Evolutionary conservation across 2,797 vertebrate species (phyloP), one percentile per base, ranked within the genome.

Genomic region (Falco rusticolus): DNA sequence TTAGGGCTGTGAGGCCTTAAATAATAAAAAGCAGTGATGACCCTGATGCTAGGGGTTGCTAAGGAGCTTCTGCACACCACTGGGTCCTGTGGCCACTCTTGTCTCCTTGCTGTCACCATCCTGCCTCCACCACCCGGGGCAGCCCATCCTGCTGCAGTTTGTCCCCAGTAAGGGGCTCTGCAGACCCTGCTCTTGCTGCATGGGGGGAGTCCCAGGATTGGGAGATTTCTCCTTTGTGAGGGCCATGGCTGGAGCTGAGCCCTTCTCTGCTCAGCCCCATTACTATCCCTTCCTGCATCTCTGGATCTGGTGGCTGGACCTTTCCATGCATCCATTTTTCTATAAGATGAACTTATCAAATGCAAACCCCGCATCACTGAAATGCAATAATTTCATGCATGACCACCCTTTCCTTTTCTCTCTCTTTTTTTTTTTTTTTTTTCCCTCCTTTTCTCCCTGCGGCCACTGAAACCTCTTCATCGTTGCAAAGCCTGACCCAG

Each of bases 311-410:
- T 53, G 87, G 96, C 47, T 94, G 96, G 92, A 69, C 45, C 65
- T 89, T 88, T 97, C 95, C 91, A 95, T 97, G 97, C 81, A 1
- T 94, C 95, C 97, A 13, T 54, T 94, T 63, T 93, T 76, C 28
- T 13, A 1, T 47, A 72, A 69, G 39, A 47, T 63, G 43, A 82
- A 87, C 50, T 87, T 95, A 75, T 8, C 90, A 81, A 95, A 84
- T 8, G 50, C 43, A 76, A 78, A 59, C 45, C 33, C 33, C 0
- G 0, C 0, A 0, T 34, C 47, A 50, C 82, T 96, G 96, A 98
- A 98, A 98, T 98, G 96, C 98, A 98, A 98, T 98, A 0, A 98
- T 98, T 98, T 98, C 98, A 98, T 98, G 98, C 98, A 96, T 97
- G 98, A 96, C 94, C 97, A 97, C 93, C 94, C 96, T 95, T 95